A percentile compares a stretch with the other conserved stretches of the same genome.
phyloP scores from a whole-genome alignment of 2,113 vertebrate genomes.

The Pseudorasbora parva region DNA sequence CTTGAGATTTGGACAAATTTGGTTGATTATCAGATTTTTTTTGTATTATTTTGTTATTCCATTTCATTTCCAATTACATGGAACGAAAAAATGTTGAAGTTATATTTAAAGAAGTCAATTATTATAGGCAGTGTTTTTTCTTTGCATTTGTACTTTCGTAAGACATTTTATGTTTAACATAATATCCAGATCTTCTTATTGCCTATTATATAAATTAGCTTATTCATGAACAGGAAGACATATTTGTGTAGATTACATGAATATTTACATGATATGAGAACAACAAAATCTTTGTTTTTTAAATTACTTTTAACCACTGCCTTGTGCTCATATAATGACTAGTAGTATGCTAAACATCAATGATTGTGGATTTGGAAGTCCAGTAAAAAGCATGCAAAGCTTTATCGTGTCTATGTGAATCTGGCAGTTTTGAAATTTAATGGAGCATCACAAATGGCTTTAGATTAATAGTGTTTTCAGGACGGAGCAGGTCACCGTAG shows the following conservation, averaged over 20 bases:
- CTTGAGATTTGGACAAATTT: neutral
- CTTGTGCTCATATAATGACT: slow-evolving; percentile 15
- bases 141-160: neutral
- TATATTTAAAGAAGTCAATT: neutral
- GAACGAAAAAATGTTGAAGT: neutral
- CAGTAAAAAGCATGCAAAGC: slow-evolving; percentile 38
- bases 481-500: slow-evolving; percentile 59
- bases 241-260: neutral
- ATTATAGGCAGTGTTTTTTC: slow-evolving; percentile 48
- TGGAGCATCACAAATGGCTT: slow-evolving; percentile 29
- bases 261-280: neutral
- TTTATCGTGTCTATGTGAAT: slow-evolving; percentile 27
- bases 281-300: neutral
- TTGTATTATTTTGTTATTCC: neutral
- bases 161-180: neutral
- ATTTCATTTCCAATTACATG: neutral
- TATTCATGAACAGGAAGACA: slow-evolving; percentile 1
- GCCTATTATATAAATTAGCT: neutral
- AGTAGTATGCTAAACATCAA: slow-evolving; percentile 10
- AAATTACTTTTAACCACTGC: slow-evolving; percentile 2
- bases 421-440: slow-evolving; percentile 36
- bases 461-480: neutral
- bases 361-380: neutral
- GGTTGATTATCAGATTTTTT: neutral
- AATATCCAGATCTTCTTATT: neutral